Conservation (phyloP, 2,797 vertebrate genomes). For the Aselliscus stoliczkanus region DNA sequence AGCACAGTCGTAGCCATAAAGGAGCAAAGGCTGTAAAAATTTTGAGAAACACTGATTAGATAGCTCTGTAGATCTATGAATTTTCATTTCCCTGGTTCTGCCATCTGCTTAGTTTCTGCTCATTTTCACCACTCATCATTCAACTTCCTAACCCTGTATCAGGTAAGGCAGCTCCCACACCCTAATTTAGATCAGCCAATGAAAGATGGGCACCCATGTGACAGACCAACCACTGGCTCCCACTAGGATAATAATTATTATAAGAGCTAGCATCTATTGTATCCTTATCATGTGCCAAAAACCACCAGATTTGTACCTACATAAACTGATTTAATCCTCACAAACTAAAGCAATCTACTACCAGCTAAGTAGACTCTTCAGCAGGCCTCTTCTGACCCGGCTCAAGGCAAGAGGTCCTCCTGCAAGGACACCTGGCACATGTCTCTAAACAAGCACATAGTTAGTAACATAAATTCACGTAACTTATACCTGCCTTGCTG, state of each 20-base stretch:
- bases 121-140: background rate
- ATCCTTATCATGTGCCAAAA: background rate
- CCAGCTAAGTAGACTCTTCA: background rate
- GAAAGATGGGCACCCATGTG: background rate
- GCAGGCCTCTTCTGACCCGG: background rate
- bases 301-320: background rate
- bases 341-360: background rate
- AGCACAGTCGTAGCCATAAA: background rate
- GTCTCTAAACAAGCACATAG: background rate
- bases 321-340: background rate
- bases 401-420: background rate
- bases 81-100: background rate
- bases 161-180: background rate
- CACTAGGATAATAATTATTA: background rate
- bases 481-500: background rate
- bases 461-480: background rate
- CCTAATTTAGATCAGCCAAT: background rate
- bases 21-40: background rate
- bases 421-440: no score
- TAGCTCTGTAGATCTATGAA: background rate
- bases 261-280: background rate
- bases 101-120: background rate
- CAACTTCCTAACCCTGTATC: background rate
- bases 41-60: background rate
- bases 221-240: background rate